Percentiles rank a stretch among this genome's conserved stretches.
phyloP scores from a whole-genome alignment of 1,140 invertebrate genomes.

The Caenorhabditis inopinata region DNA sequence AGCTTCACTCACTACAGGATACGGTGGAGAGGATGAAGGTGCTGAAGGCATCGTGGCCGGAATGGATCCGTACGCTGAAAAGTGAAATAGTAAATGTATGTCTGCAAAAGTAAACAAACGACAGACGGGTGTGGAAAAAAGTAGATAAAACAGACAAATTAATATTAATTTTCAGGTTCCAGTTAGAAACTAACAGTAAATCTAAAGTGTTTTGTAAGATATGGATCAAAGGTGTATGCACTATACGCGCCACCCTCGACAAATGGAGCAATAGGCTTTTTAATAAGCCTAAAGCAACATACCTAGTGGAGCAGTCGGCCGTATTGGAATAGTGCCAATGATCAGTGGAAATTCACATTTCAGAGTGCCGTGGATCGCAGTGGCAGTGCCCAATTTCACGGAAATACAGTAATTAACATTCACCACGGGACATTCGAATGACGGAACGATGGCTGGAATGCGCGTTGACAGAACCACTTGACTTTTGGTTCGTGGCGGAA shows the following conservation, averaged over 20 bases:
- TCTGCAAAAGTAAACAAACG: too few species aligned
- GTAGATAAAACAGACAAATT: too few species aligned
- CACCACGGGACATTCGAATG: not conserved
- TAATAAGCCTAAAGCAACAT: too few species aligned
- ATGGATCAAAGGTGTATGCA: too few species aligned
- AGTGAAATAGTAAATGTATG: too few species aligned
- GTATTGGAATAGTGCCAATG: slow-evolving; percentile 14
- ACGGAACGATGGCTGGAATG: slow-evolving; percentile 16
- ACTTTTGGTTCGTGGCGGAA: not conserved
- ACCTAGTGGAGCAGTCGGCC: not conserved
- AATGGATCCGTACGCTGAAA: too few species aligned
- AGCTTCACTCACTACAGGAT: not conserved
- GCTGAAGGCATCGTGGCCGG: not conserved
- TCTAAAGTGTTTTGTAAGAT: too few species aligned
- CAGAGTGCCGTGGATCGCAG: not conserved
- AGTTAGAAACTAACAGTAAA: too few species aligned
- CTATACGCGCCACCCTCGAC: too few species aligned
- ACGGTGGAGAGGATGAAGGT: not conserved
- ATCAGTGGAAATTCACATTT: not conserved
- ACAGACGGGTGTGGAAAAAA: too few species aligned
- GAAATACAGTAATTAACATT: not conserved
- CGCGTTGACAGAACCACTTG: not conserved
- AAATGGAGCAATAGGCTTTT: too few species aligned
- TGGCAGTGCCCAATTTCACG: not conserved
- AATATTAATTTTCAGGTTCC: too few species aligned